A percentile compares a stretch with the other conserved stretches of the same genome.
phyloP scores from a whole-genome alignment of 2,888 invertebrate genomes.

The Mesorhabditis sp. region DNA sequence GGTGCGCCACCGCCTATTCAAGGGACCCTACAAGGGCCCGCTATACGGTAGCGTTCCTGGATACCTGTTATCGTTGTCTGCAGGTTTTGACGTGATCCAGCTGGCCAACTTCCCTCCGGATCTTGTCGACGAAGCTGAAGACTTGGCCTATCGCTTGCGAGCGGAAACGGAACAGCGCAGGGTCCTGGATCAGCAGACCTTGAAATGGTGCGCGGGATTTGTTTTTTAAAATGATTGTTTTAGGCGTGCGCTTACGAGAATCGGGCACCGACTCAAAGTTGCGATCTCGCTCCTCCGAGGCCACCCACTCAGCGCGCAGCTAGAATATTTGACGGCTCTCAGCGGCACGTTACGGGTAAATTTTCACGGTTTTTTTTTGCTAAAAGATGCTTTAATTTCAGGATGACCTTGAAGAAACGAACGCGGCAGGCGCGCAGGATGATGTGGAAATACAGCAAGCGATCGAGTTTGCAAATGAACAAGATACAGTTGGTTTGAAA shows the following conservation, averaged over 20 bases:
- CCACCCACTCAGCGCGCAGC: background rate
- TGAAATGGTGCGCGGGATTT: background rate
- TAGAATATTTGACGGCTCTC: background rate
- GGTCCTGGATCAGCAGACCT: background rate
- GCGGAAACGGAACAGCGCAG: conserved; percentile 10
- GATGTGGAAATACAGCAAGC: too few relatives aligned
- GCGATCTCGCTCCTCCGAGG: background rate
- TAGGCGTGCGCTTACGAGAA: background rate
- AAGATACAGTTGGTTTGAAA: too few relatives aligned
- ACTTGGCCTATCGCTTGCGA: conserved; percentile 30
- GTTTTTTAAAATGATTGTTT: background rate
- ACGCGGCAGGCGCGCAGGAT: too few relatives aligned
- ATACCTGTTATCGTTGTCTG: conserved; percentile 9
- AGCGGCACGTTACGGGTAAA: background rate
- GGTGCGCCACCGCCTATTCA: conserved; percentile 57
- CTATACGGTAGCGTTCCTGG: conserved; percentile 53
- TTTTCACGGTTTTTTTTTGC: too few relatives aligned
- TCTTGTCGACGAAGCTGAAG: conserved; percentile 56
- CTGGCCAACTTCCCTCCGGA: conserved; percentile 58
- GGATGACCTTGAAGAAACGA: too few relatives aligned
- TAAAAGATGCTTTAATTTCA: too few relatives aligned
- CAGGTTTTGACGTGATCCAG: conserved; percentile 60
- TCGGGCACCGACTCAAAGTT: background rate
- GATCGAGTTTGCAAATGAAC: too few relatives aligned
- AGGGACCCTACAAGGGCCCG: conserved; percentile 54